These are phyloP conservation scores for Anguilla japonica DNA, from an alignment of 2,113 vertebrate species.

Conservation along the genomic window DNA sequence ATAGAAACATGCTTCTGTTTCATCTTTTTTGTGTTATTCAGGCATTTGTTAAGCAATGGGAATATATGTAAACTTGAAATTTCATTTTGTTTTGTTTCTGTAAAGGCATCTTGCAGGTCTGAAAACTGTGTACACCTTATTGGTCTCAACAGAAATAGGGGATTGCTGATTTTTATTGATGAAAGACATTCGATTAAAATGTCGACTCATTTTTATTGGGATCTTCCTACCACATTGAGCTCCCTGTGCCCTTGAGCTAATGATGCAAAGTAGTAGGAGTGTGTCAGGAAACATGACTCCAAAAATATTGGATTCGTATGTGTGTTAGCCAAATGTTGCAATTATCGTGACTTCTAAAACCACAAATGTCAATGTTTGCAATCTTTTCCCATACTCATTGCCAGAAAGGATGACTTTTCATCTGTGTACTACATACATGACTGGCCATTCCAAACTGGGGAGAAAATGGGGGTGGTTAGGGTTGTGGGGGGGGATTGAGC, in stretches of 20 bases:
- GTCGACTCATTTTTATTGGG: constrained; percentile 74
- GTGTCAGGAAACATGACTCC: constrained; percentile 50
- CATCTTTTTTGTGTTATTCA: not conserved
- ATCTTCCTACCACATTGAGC: constrained; percentile 60
- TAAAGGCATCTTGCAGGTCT: constrained; percentile 65
- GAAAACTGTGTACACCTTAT: constrained; percentile 70
- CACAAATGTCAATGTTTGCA: not conserved
- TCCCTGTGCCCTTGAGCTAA: constrained; percentile 55
- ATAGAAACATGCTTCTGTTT: too few relatives aligned
- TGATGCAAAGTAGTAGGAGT: constrained; percentile 55
- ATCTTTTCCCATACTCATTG: not conserved
- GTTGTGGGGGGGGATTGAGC: too few relatives aligned
- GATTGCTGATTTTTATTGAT: constrained; percentile 72
- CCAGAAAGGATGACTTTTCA: not conserved
- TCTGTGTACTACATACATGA: not conserved
- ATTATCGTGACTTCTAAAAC: constrained; percentile 35
- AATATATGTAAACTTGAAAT: not conserved
- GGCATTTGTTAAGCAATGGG: not conserved
- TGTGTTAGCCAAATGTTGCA: constrained; percentile 49
- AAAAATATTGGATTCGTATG: constrained; percentile 39
- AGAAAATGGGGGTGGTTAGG: too few relatives aligned
- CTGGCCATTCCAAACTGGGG: too few relatives aligned
- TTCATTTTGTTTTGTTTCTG: not conserved
- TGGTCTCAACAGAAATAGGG: constrained; percentile 67
- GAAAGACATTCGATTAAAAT: constrained; percentile 77